A percentile compares a stretch with the other conserved stretches of the same genome.
Conservation (phyloP, 1,140 invertebrate species). For the Aphaenogaster floridana region DNA sequence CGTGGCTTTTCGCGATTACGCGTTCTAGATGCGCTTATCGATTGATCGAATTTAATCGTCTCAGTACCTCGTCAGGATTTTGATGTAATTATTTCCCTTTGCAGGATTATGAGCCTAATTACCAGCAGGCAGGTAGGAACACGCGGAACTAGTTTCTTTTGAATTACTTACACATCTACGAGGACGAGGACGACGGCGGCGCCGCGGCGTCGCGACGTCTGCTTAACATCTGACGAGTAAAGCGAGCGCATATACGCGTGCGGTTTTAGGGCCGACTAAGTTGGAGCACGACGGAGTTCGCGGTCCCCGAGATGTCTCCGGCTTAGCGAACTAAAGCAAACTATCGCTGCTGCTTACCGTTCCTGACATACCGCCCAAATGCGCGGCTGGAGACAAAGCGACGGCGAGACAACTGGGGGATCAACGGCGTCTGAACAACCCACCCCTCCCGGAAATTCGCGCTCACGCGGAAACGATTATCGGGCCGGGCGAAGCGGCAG, state of each 20-base stretch:
- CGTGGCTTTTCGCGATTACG: not conserved
- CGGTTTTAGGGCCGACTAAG: constrained; percentile 71
- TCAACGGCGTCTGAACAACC: constrained; percentile 58
- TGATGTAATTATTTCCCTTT: constrained; percentile 39
- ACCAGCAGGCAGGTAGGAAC: not conserved
- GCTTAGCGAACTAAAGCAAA: constrained; percentile 81
- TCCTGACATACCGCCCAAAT: constrained; percentile 77
- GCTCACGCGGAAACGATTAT: constrained; percentile 44
- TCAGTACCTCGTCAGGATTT: constrained; percentile 14
- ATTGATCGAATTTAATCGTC: constrained; percentile 22
- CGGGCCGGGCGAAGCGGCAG: constrained; percentile 26
- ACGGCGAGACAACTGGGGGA: constrained; percentile 66
- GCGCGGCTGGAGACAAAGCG: constrained; percentile 68
- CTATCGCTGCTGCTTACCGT: constrained; percentile 79
- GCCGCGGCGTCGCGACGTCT: constrained; percentile 34
- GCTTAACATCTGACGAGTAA: constrained; percentile 56
- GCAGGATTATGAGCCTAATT: constrained; percentile 43
- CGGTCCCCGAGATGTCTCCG: constrained; percentile 71
- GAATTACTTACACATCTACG: constrained; percentile 3
- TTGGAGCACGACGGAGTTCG: constrained; percentile 68
- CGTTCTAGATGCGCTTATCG: not conserved
- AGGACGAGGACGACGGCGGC: not conserved
- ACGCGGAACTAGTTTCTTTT: constrained; percentile 33
- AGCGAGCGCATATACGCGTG: constrained; percentile 48
- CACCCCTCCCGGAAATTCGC: constrained; percentile 6